Percentiles rank a stretch among this genome's conserved stretches.
Conservation (phyloP, 2,888 invertebrate genomes). For the Priocnemis perturbator region DNA sequence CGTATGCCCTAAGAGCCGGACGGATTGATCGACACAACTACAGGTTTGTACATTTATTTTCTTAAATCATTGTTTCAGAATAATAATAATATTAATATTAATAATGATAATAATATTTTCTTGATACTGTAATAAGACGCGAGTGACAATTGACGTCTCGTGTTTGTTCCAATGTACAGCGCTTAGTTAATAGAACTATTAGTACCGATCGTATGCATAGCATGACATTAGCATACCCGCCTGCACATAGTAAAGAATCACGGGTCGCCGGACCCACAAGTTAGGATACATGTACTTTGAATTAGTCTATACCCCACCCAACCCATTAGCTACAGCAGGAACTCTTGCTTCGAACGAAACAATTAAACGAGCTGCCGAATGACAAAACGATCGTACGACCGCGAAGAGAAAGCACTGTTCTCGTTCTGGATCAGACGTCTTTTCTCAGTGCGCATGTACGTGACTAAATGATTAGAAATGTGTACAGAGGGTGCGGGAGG, state of each 20-base stretch:
- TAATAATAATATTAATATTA: constrained; percentile 15
- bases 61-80: constrained; percentile 44
- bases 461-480: constrained; percentile 14
- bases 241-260: neutral
- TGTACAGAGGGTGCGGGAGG: constrained; percentile 24
- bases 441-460: too few species aligned
- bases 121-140: constrained; percentile 37
- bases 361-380: constrained; percentile 31
- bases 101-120: constrained; percentile 15
- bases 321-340: constrained; percentile 47
- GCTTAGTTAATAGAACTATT: constrained; percentile 54
- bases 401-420: neutral
- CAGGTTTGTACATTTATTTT: constrained; percentile 65
- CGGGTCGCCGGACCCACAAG: too few species aligned
- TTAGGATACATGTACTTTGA: neutral
- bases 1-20: neutral
- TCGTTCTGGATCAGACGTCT: neutral
- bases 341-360: constrained; percentile 51
- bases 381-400: too few species aligned
- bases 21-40: constrained; percentile 16
- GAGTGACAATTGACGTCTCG: constrained; percentile 46
- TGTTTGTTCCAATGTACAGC: constrained; percentile 55
- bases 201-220: constrained; percentile 44
- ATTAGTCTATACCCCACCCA: constrained; percentile 1
- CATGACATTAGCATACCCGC: neutral